phyloP scores from a whole-genome alignment of 2,888 invertebrate genomes.

The Galeopsomyia nigrocyanea region DNA sequence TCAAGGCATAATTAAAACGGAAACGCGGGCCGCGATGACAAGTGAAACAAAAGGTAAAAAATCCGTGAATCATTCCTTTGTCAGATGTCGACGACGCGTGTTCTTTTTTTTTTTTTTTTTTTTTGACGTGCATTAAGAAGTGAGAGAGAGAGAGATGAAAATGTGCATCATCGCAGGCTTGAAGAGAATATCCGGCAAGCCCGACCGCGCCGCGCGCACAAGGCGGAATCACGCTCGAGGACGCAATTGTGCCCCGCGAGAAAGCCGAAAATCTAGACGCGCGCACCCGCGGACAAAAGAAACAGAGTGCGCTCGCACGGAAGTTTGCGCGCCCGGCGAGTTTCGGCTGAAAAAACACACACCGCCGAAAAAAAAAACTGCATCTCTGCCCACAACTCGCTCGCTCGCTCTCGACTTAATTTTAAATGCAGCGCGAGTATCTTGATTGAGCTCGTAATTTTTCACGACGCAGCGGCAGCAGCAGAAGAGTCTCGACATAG shows the following conservation, averaged over 20 bases:
- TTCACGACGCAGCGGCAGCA: background rate
- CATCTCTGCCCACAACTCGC: too few relatives aligned
- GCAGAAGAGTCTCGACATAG: background rate
- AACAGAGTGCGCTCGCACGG: conserved; percentile 26
- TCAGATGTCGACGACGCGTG: conserved; percentile 4
- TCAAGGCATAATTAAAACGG: conserved; percentile 16
- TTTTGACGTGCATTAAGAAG: conserved; percentile 18
- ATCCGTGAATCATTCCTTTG: conserved; percentile 26
- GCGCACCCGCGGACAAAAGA: conserved; percentile 5
- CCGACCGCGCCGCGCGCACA: conserved; percentile 18
- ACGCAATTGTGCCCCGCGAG: conserved; percentile 13
- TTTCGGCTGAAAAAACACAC: conserved; percentile 37
- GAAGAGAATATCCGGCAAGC: conserved; percentile 15
- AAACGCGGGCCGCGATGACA: background rate
- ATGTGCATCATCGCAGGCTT: conserved; percentile 25
- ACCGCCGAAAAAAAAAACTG: background rate
- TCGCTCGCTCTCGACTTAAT: conserved; percentile 7
- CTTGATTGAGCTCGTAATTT: conserved; percentile 34
- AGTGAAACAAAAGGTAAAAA: conserved; percentile 17
- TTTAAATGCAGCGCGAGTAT: conserved; percentile 35
- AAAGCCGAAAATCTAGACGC: conserved; percentile 36
- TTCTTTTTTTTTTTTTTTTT: too few relatives aligned
- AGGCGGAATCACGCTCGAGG: conserved; percentile 39
- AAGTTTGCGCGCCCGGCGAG: conserved; percentile 23
- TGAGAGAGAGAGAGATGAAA: conserved; percentile 23